Conservation (phyloP, 2,888 invertebrate genomes). For the Periphyllus acericola region DNA sequence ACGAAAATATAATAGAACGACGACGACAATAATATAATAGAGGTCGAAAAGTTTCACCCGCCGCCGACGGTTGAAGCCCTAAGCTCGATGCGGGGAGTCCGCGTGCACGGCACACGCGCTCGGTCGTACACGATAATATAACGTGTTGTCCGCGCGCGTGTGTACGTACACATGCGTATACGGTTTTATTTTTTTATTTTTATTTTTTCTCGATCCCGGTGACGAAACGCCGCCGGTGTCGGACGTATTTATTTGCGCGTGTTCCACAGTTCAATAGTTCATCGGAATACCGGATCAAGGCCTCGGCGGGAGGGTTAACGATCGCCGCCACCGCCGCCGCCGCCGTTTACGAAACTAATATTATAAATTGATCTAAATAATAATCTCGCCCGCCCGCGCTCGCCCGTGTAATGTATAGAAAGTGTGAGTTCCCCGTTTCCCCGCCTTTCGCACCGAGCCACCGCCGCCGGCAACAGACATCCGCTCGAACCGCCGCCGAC, state of each 20-base stretch:
- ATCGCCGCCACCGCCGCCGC: conserved; percentile 44
- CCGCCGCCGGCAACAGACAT: conserved; percentile 21
- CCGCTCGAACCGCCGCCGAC: conserved; percentile 19
- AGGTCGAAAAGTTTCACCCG: conserved; percentile 41
- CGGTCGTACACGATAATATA: background rate
- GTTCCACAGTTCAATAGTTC: conserved; percentile 54
- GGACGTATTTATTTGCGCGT: conserved; percentile 58
- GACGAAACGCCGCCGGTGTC: conserved; percentile 47
- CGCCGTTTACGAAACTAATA: conserved; percentile 54
- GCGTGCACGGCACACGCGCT: too few relatives aligned
- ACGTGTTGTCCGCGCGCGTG: background rate
- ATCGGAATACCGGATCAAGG: conserved; percentile 61
- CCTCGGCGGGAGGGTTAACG: conserved; percentile 41
- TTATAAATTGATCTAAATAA: conserved; percentile 54
- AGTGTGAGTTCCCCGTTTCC: conserved; percentile 7
- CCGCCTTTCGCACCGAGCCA: background rate
- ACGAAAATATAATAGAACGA: background rate
- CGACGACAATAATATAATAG: background rate
- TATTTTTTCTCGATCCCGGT: background rate
- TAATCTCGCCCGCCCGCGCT: conserved; percentile 29
- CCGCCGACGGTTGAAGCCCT: background rate
- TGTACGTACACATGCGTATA: background rate
- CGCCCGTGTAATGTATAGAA: background rate
- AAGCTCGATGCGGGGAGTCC: conserved; percentile 13
- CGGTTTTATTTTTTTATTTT: background rate